These are phyloP conservation scores for Psilopogon haemacephalus DNA, from an alignment of 2,113 vertebrate species.

Conservation along the genomic window DNA sequence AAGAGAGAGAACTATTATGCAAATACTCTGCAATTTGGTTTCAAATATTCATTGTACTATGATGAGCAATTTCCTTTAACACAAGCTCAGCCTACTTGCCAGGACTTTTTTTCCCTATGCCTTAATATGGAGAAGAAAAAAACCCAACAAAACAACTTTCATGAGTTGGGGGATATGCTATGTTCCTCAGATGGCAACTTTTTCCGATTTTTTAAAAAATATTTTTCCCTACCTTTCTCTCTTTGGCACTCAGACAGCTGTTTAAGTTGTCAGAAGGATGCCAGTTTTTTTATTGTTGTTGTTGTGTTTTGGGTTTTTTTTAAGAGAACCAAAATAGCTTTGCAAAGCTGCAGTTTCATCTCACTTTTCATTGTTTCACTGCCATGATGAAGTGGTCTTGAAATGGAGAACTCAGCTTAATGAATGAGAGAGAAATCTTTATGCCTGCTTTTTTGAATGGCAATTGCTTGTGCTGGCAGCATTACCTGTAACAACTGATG, in stretches of 20 bases:
- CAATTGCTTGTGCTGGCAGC: background rate
- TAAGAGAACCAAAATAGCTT: slow-evolving; percentile 7
- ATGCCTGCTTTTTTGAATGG: background rate
- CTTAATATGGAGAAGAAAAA: background rate
- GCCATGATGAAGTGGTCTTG: background rate
- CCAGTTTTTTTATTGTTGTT: too few species aligned
- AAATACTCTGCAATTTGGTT: slow-evolving; percentile 81
- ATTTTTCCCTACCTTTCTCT: background rate
- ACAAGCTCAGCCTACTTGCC: slow-evolving; percentile 73
- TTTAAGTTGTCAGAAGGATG: slow-evolving; percentile 19
- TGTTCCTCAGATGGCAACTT: slow-evolving; percentile 46
- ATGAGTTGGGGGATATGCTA: background rate
- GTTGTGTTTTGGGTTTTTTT: background rate
- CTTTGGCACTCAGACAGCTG: background rate
- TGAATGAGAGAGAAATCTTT: background rate
- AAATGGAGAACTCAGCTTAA: background rate
- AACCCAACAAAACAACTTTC: background rate
- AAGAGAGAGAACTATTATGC: slow-evolving; percentile 76
- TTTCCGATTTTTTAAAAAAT: slow-evolving; percentile 5
- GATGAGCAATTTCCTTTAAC: slow-evolving; percentile 81
- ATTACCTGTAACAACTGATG: background rate
- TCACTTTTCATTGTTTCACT: slow-evolving; percentile 10
- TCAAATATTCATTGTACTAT: slow-evolving; percentile 78
- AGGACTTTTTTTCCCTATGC: background rate
- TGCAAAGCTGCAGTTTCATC: background rate